A percentile compares a stretch with the other conserved stretches of the same genome.
These are phyloP conservation scores for Drosophila subobscura DNA, from an alignment of 1,140 invertebrate genomes.

Conservation along the genomic window DNA sequence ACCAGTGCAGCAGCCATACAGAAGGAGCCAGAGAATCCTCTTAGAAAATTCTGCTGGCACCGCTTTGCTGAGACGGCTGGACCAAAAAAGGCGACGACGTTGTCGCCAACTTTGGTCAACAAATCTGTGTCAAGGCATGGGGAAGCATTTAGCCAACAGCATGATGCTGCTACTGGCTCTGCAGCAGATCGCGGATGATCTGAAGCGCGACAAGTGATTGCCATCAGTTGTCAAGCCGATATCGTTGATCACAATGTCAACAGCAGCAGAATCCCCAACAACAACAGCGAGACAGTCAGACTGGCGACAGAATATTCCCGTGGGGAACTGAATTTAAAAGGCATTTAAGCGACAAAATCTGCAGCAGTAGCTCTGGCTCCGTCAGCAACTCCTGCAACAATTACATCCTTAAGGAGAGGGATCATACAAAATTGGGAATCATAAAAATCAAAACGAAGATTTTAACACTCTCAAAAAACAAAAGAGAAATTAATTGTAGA, in stretches of 20 bases:
- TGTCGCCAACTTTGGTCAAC: conserved; percentile 81
- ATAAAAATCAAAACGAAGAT: background rate
- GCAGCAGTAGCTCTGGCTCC: conserved; percentile 44
- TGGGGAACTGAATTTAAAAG: conserved; percentile 83
- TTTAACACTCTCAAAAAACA: conserved; percentile 8
- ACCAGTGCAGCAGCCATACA: conserved; percentile 7
- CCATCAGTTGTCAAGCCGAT: conserved; percentile 80
- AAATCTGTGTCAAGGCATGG: conserved; percentile 81
- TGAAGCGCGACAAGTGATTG: conserved; percentile 82
- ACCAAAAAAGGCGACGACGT: conserved; percentile 78
- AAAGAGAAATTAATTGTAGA: background rate
- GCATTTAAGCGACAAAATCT: conserved; percentile 83
- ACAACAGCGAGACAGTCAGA: conserved; percentile 67
- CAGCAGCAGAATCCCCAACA: conserved; percentile 51
- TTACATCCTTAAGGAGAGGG: conserved; percentile 48
- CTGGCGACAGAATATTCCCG: conserved; percentile 79
- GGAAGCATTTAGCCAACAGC: conserved; percentile 48
- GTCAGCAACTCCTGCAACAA: conserved; percentile 63
- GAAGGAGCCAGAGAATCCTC: conserved; percentile 22
- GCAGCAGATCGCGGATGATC: conserved; percentile 67
- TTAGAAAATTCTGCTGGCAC: conserved; percentile 26
- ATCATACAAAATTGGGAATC: background rate
- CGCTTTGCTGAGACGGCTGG: conserved; percentile 64
- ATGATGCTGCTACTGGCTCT: conserved; percentile 5
- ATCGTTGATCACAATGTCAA: conserved; percentile 83